Evolutionary conservation across 2,113 vertebrate species (phyloP), one percentile per base, ranked within the genome.

Genomic region (Gallinago undulata): DNA sequence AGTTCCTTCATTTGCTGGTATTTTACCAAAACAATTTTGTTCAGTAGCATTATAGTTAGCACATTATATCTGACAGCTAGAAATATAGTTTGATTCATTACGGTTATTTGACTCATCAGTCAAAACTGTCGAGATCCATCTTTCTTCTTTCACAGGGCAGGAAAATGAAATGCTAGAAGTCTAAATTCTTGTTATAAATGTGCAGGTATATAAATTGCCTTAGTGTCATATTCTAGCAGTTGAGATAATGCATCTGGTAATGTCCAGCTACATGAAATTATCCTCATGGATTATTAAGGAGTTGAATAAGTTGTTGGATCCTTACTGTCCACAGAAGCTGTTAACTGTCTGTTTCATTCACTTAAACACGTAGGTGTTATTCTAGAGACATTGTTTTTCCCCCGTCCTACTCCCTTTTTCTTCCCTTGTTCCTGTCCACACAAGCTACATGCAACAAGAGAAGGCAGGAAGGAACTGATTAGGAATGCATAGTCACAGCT

Each of bases 31-130:
- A 68, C 27, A 90, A 56, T 75, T 86, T n/a, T 84, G 25, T 84
- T 87, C 72, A 75, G 60, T 76, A 56, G 67, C 33, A 78, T 78
- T 77, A 82, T 62, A 89, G 51, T 90, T 77, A 96, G 22, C 35
- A 30, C 23, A 84, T 94, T 84, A 60, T 24, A 91, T 62, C 47
- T 94, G 62, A 50, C 76, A 93, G 72, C 63, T 90, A 82, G 90
- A 93, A 95, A 87, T 94, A 85, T 48, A 47, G 39, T 89, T 84
- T 89, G 35, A 66, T 88, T 96, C 53, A 95, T 93, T 70, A 51
- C 45, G 93, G 53, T 74, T 73, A 77, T 96, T 70, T 92, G 59
- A 76, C 31, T 89, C 69, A 57, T 91, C 41, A 92, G 66, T 67
- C 56, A 78, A 97, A 97, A 84, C 35, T 96, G 57, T 83, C 8